Evolutionary conservation across 1,140 invertebrate genomes (phyloP).

Genomic region (Coptotermes formosanus): DNA sequence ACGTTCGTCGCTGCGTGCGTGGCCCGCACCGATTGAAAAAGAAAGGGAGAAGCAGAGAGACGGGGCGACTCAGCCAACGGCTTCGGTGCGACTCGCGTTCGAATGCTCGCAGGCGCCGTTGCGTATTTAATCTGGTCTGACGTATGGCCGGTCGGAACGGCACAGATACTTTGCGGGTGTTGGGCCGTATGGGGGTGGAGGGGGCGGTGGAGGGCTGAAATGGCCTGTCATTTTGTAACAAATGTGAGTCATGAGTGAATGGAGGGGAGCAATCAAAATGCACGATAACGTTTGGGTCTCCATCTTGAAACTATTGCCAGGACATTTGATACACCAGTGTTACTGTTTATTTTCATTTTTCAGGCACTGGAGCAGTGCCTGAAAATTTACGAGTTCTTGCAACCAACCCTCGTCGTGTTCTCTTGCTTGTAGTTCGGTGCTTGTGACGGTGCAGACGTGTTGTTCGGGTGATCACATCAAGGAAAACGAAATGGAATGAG

Average conservation of each 20-base stretch:
- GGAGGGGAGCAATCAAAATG: not conserved
- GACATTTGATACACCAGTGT: not conserved
- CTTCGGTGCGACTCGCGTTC: not conserved
- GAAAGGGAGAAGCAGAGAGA: not conserved
- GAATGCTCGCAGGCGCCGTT: not conserved
- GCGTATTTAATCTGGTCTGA: not conserved
- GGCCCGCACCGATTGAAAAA: not conserved
- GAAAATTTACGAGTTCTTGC: not conserved
- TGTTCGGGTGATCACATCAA: too few relatives aligned
- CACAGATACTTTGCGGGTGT: not conserved
- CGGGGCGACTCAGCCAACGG: not conserved
- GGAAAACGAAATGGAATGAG: too few relatives aligned
- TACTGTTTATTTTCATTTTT: not conserved
- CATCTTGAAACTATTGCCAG: not conserved
- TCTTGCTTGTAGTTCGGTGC: too few relatives aligned
- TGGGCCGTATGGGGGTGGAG: not conserved
- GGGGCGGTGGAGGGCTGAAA: not conserved
- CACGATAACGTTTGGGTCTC: not conserved
- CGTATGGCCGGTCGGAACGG: not conserved
- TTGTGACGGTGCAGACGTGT: too few relatives aligned
- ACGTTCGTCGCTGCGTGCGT: not conserved
- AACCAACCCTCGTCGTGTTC: not conserved
- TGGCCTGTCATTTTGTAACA: not conserved
- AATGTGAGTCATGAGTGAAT: not conserved
- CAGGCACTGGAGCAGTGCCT: not conserved